phyloP scores from a whole-genome alignment of 2,888 invertebrate species.

The Hecatera dysodea region DNA sequence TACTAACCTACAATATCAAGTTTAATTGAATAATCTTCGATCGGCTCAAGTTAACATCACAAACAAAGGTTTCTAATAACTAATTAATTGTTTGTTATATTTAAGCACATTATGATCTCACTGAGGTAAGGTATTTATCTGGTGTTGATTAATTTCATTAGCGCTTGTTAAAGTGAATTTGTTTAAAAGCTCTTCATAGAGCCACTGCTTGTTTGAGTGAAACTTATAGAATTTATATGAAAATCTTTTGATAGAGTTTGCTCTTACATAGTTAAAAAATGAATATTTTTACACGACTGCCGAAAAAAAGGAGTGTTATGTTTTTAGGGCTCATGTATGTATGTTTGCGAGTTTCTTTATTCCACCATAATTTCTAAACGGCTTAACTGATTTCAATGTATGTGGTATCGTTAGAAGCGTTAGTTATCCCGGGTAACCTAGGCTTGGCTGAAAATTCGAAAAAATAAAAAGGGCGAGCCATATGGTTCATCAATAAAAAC shows the following conservation, averaged over 20 bases:
- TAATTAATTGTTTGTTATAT: conserved; percentile 46
- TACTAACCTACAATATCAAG: conserved; percentile 5
- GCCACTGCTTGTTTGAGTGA: neutral
- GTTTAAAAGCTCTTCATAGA: neutral
- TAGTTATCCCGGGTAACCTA: too few relatives aligned
- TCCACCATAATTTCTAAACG: too few relatives aligned
- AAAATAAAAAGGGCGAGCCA: too few relatives aligned
- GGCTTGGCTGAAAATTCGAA: too few relatives aligned
- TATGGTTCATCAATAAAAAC: too few relatives aligned
- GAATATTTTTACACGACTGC: neutral
- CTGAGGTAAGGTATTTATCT: conserved; percentile 23
- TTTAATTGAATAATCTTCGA: conserved; percentile 43
- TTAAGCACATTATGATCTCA: conserved; percentile 28
- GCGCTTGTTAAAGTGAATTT: conserved; percentile 1
- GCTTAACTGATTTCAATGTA: too few relatives aligned
- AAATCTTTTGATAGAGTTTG: neutral
- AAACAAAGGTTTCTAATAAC: conserved; percentile 54
- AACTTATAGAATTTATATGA: neutral
- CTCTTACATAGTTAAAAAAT: neutral
- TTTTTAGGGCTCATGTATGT: too few relatives aligned
- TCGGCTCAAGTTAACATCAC: conserved; percentile 41
- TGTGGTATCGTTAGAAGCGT: too few relatives aligned
- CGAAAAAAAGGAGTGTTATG: too few relatives aligned
- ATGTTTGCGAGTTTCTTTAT: too few relatives aligned
- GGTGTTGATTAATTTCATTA: conserved; percentile 31